A percentile compares a stretch with the other conserved stretches of the same genome.
These are phyloP conservation scores for Drosophila pallidifrons DNA, from an alignment of 1,140 invertebrate genomes.

Conservation along the genomic window DNA sequence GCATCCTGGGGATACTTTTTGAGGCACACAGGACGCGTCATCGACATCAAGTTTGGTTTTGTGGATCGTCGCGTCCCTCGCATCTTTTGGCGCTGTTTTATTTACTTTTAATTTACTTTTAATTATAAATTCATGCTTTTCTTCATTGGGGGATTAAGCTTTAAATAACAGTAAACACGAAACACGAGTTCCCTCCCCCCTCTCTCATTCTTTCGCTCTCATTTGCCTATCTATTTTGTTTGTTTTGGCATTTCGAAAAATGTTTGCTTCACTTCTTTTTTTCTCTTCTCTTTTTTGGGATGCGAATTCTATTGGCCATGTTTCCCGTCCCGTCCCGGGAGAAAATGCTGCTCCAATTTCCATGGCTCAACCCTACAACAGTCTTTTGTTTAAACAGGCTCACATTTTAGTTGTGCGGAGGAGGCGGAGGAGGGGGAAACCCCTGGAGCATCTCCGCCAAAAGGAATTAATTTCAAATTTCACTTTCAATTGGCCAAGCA, in stretches of 20 bases:
- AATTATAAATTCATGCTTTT: constrained; percentile 82
- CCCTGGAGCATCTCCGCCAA: constrained; percentile 24
- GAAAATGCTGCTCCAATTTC: constrained; percentile 4
- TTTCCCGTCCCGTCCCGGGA: constrained; percentile 22
- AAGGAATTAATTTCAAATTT: constrained; percentile 76
- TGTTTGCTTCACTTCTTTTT: neutral
- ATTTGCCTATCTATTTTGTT: constrained; percentile 32
- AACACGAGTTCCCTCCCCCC: neutral
- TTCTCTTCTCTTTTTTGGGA: constrained; percentile 45
- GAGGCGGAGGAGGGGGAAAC: neutral
- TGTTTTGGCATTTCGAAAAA: constrained; percentile 43
- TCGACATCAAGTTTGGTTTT: neutral
- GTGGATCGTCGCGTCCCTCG: constrained; percentile 4
- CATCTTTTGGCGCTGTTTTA: constrained; percentile 62
- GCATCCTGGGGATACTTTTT: constrained; percentile 41
- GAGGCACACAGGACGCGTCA: constrained; percentile 7
- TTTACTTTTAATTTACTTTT: constrained; percentile 84
- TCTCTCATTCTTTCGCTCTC: neutral
- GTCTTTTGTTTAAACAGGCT: constrained; percentile 60
- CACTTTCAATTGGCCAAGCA: constrained; percentile 58
- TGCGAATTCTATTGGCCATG: constrained; percentile 68
- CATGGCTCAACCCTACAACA: neutral
- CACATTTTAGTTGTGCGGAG: constrained; percentile 53
- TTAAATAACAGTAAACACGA: constrained; percentile 77
- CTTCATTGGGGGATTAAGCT: constrained; percentile 76